phyloP scores from a whole-genome alignment of 2,113 vertebrate genomes.

The Nannobrachium achirus region DNA sequence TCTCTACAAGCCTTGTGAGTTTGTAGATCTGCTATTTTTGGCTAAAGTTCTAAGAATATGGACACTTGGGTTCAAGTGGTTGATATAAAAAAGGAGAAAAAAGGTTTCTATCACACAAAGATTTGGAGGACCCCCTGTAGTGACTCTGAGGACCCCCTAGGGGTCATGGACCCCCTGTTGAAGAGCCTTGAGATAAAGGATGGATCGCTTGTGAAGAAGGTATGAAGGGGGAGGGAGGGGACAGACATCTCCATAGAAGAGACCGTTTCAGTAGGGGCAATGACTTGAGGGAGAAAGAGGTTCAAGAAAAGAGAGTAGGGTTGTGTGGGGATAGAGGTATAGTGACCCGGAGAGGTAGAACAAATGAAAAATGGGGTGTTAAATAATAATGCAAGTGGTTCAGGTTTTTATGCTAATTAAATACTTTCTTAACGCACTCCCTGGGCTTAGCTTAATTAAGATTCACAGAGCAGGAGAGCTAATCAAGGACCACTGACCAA shows the following conservation, averaged over 20 bases:
- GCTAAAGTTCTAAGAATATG: too few species aligned
- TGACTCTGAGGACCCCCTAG: too few species aligned
- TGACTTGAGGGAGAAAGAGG: conserved; percentile 42
- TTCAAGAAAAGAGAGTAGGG: conserved; percentile 40
- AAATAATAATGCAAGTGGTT: conserved; percentile 41
- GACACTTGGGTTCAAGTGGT: too few species aligned
- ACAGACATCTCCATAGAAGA: conserved; percentile 1
- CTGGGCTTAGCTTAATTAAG: background rate
- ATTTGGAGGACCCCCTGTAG: too few species aligned
- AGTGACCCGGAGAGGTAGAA: conserved; percentile 66
- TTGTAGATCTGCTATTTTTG: too few species aligned
- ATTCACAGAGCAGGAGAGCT: background rate
- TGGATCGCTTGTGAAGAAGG: background rate
- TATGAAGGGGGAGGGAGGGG: background rate
- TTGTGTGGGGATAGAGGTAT: conserved; percentile 63
- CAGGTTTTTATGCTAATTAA: conserved; percentile 61
- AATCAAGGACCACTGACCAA: background rate
- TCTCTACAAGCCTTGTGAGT: too few species aligned
- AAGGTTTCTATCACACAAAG: too few species aligned
- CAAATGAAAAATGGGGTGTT: conserved; percentile 59
- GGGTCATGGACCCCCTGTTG: too few species aligned
- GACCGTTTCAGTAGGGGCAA: conserved; percentile 20
- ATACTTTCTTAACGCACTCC: background rate
- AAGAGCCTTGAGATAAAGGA: conserved; percentile 35
- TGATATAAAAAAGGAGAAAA: too few species aligned